Evolutionary conservation across 1,140 invertebrate species (phyloP), one percentile per base, ranked within the genome.

Genomic region (Maniola jurtina): DNA sequence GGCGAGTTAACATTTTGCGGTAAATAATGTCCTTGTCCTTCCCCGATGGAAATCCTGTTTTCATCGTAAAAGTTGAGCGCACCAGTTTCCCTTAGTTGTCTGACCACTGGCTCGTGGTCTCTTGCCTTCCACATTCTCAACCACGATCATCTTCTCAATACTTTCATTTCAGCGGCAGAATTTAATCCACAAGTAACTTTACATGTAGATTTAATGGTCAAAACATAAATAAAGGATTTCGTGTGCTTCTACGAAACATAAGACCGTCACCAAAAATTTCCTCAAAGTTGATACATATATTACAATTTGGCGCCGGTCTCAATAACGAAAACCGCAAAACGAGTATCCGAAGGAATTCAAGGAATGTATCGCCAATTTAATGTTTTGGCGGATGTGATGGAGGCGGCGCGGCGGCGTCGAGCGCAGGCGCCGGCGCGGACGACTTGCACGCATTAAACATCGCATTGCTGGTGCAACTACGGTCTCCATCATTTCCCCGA

Each of bases 281-380:
- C 58, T 68, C 56, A 57, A 59, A 68, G 54, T 59, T 63, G 66
- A 68, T 63, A 68, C 66, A 68, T 68, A 66, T 66, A 61, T 68
- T 59, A 62, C 55, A 55, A 68, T 63, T 59, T 57, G 65, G 73
- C 71, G 68, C 69, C 74, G 65, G 66, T 71, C 70, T 74, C 67
- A 66, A 76, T 73, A 76, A 70, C 35, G 57, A 47, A 70, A 69
- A 63, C 66, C 63, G 75, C 75, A 71, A n/a, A 83, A 84, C 77
- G 75, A 75, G 81, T 83, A 85, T 80, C 62, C 70, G 65, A 72
- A 84, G 79, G 75, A 85, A 84, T 79, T 80, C 66, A 66, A 56
- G 81, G 84, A 81, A 88, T 88, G 82, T 76, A 66, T 73, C 58
- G 61, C 79, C 75, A 73, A 85, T 88, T 80, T 85, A 86, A 84